A percentile compares a stretch with the other conserved stretches of the same genome.
phyloP scores from a whole-genome alignment of 2,797 vertebrate genomes.

The Rousettus madagascariensis region DNA sequence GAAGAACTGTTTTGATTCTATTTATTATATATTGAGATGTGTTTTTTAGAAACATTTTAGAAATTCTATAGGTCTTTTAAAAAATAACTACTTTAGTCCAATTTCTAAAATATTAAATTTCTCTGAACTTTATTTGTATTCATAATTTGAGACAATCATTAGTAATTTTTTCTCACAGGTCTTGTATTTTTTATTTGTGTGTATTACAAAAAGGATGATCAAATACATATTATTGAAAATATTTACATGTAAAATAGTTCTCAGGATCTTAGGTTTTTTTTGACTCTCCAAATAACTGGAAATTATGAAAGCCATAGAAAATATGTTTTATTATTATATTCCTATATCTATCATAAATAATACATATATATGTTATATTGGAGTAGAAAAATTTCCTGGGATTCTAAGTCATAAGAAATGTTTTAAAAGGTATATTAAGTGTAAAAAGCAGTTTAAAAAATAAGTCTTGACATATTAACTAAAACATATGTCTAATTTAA shows the following conservation, averaged over 20 bases:
- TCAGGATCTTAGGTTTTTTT: conserved; percentile 20
- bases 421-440: conserved; percentile 72
- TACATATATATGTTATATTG: background rate
- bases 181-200: background rate
- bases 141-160: background rate
- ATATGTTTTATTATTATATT: background rate
- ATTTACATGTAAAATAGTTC: background rate
- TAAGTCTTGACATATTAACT: conserved; percentile 64
- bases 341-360: background rate
- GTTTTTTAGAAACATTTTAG: background rate
- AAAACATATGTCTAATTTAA: conserved; percentile 63
- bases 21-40: background rate
- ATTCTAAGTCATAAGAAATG: conserved; percentile 57
- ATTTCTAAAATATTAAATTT: conserved; percentile 18
- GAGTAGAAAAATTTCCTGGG: background rate
- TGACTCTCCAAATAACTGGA: background rate
- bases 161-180: background rate
- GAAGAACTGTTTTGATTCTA: background rate
- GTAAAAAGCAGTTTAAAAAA: conserved; percentile 69
- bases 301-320: background rate
- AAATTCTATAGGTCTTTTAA: background rate
- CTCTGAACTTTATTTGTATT: background rate
- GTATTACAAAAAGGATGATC: background rate
- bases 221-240: background rate
- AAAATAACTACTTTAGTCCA: background rate